Base-by-base conservation (phyloP, 1,140 invertebrate genomes). In the Drosophila melanica region DNA sequence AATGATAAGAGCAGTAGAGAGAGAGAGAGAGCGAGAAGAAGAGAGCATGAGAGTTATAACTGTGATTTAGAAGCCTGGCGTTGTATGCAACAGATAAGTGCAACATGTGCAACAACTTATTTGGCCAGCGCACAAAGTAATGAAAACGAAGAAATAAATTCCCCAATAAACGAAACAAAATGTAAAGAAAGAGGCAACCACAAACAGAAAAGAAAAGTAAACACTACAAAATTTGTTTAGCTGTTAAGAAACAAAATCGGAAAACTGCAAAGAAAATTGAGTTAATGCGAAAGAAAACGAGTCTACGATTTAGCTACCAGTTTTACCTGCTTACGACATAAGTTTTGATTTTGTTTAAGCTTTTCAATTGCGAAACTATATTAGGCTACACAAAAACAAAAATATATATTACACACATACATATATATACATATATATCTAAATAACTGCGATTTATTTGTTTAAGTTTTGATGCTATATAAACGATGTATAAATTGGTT, bases 161-260 rank as follows among this genome's bases (percentile, higher is more conserved):
- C 12, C 12, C 20, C 41, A 69, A 30, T 33, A 86, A 85, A 64
- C 67, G 75, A 79, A 75, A 86, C 73, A 81, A 80, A 77, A 59
- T 60, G 84, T 48, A 89, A 89, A 89, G 79, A 89, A 89, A 89
- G 84, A 89, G 84, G 84, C 84, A 89, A 87, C 81, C 60, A 75
- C 48, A 70, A 64, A 73, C 10, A 69, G 10, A 58, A 82, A 69
- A 16, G 66, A 63, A 41, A 66, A 75, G 35, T 66, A 67, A 48
- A 47, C 53, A 81, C 44, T 74, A 77, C 57, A 41, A 77, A 55
- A 82, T 66, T 76, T 75, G 82, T 75, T 66, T 85, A 90, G 72
- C 48, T 60, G 8, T 53, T 90, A 90, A 79, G 78, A 60, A 59
- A 39, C 54, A 41, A 42, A 47, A 23, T 35, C 50, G 35, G 44